Evolutionary conservation across 2,113 vertebrate species (phyloP).

Genomic region (Cyanocitta stelleri): DNA sequence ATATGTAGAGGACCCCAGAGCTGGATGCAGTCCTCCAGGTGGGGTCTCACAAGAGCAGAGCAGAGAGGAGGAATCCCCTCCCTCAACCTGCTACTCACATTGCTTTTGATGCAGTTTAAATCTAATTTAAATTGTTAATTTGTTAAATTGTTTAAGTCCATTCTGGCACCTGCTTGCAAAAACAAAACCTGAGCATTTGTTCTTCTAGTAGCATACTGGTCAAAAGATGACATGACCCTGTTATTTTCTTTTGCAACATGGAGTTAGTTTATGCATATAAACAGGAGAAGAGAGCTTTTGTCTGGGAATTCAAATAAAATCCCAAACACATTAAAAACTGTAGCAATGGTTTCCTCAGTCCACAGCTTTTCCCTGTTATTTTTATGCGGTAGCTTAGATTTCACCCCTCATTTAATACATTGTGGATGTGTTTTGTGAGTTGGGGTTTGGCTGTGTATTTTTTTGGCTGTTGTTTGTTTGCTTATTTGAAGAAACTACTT

Average conservation of each 20-base stretch:
- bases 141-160: neutral
- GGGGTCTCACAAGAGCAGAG: neutral
- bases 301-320: neutral
- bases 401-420: neutral
- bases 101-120: neutral
- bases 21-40: neutral
- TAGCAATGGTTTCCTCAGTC: neutral
- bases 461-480: neutral
- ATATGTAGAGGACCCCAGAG: neutral
- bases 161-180: neutral
- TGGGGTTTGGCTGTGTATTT: neutral
- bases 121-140: neutral
- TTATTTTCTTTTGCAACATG: neutral
- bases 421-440: neutral
- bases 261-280: neutral
- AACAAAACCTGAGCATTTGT: neutral
- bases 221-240: neutral
- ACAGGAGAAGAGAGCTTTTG: neutral
- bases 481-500: neutral
- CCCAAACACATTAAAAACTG: neutral
- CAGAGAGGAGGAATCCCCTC: no score
- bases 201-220: neutral
- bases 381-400: neutral
- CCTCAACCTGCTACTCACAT: neutral
- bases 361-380: neutral